These are phyloP conservation scores for Onthophagus sagittarius DNA, from an alignment of 2,888 invertebrate genomes.

Conservation along the genomic window DNA sequence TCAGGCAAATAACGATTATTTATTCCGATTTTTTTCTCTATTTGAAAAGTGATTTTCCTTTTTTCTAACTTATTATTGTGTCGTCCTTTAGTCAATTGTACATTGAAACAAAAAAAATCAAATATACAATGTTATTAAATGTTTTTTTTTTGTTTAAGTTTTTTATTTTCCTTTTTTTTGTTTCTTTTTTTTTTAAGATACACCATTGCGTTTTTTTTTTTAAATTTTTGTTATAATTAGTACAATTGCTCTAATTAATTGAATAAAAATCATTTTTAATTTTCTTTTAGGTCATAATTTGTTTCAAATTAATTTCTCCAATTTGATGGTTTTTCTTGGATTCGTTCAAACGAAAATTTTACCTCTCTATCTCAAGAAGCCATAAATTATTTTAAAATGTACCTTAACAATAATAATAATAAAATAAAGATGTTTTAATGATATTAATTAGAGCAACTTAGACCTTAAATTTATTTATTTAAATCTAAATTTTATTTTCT, in stretches of 20 bases:
- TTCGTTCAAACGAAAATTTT: background rate
- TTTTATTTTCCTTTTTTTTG: conserved; percentile 6
- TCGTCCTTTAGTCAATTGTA: conserved; percentile 21
- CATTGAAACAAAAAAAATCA: conserved; percentile 12
- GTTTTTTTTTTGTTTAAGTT: conserved; percentile 13
- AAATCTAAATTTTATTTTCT: background rate
- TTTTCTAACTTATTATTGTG: conserved; percentile 24
- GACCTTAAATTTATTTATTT: too few relatives aligned
- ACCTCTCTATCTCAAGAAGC: background rate
- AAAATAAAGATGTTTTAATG: too few relatives aligned
- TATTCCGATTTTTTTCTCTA: conserved; percentile 18
- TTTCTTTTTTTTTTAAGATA: background rate
- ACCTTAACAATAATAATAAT: too few relatives aligned
- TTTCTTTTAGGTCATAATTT: background rate
- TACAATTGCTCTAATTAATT: background rate
- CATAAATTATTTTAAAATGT: background rate
- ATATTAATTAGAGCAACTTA: too few relatives aligned
- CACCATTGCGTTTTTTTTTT: background rate
- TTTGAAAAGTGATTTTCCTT: conserved; percentile 7
- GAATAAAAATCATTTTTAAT: background rate
- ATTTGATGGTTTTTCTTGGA: background rate
- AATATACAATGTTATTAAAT: conserved; percentile 20
- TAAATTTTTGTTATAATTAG: background rate
- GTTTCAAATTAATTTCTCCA: background rate
- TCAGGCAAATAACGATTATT: conserved; percentile 17